A percentile compares a stretch with the other conserved stretches of the same genome.
These are phyloP conservation scores for Lepilemur septentrionalis DNA, from an alignment of 2,797 vertebrate genomes.

Conservation along the genomic window DNA sequence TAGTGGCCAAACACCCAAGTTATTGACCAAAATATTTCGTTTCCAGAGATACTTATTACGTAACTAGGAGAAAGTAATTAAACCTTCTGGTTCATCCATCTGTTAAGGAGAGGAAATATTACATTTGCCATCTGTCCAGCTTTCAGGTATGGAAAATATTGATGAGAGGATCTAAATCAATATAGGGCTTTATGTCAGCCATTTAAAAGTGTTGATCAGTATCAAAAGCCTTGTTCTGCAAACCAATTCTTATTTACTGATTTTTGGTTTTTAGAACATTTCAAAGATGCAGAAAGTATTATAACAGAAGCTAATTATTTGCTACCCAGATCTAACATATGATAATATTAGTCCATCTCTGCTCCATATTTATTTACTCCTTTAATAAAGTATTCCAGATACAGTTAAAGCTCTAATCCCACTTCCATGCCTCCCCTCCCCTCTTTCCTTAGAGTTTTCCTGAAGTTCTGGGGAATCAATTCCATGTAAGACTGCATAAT, in stretches of 20 bases:
- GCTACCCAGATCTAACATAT: background rate
- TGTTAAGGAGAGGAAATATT: slow-evolving; percentile 60
- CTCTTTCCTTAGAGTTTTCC: background rate
- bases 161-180: slow-evolving; percentile 43
- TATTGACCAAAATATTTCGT: slow-evolving; percentile 61
- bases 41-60: slow-evolving; percentile 55
- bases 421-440: background rate
- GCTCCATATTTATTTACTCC: slow-evolving; percentile 14
- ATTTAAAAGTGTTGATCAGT: background rate
- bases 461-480: background rate
- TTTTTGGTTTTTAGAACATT: slow-evolving; percentile 33
- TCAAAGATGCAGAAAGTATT: background rate
- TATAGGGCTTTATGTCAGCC: background rate
- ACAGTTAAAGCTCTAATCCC: background rate
- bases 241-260: slow-evolving; percentile 20
- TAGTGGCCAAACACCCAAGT: background rate
- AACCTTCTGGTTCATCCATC: slow-evolving; percentile 57
- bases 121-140: slow-evolving; percentile 56
- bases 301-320: slow-evolving; percentile 1
- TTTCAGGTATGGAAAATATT: slow-evolving; percentile 57
- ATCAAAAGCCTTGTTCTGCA: background rate
- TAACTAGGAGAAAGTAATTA: slow-evolving; percentile 66
- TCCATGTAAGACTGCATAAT: background rate
- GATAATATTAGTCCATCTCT: background rate
- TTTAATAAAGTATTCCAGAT: slow-evolving; percentile 1